Base-by-base conservation (phyloP, 2,113 vertebrate genomes). In the Tautogolabrus adspersus region DNA sequence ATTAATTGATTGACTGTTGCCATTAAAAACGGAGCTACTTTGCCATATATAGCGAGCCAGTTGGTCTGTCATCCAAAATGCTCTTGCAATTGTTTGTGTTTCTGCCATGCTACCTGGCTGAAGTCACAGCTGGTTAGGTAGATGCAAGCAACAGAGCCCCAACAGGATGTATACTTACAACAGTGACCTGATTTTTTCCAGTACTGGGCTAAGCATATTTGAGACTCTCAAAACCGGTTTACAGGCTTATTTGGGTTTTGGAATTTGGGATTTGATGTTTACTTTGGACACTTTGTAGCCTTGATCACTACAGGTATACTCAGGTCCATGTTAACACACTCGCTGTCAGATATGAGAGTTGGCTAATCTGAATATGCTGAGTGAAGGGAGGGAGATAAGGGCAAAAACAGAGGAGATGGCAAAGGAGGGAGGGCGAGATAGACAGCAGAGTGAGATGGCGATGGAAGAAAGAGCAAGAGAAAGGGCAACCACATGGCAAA, bases 301-400 rank as follows among this genome's bases (percentile, higher is more conserved):
- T 4, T 19, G 18, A 49, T 49, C 18, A 49, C 18, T 12, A 52
- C 18, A 8, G 19, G 47, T 7, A 21, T 21, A 52, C 19, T 49
- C 16, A 49, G 5, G 47, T 49, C 47, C 47, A 52, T 3, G 19
- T 83, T 81, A 83, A 64, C 22, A 16, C 57, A 68, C 57, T 59
- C 57, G 68, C 55, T 56, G 62, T 86, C 66, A 67, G 77, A 77
- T 82, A 80, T 59, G 79, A 52, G 69, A 69, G 70, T n/a, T 67
- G 71, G 64, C 71, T 87, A 78, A 91, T 93, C 87, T 94, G 81
- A 93, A 93, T 93, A 90, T 79, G 79, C 66, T 68, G 79, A 69
- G 82, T 61, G 77, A 73, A 62, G 62, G 63, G 64, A 72, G 54
- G 61, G 58, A 75, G 73, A 38, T 16, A 38, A 66, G 66, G n/a